These are phyloP conservation scores for Amia ocellicauda DNA, from an alignment of 2,113 vertebrate genomes.

Conservation along the genomic window DNA sequence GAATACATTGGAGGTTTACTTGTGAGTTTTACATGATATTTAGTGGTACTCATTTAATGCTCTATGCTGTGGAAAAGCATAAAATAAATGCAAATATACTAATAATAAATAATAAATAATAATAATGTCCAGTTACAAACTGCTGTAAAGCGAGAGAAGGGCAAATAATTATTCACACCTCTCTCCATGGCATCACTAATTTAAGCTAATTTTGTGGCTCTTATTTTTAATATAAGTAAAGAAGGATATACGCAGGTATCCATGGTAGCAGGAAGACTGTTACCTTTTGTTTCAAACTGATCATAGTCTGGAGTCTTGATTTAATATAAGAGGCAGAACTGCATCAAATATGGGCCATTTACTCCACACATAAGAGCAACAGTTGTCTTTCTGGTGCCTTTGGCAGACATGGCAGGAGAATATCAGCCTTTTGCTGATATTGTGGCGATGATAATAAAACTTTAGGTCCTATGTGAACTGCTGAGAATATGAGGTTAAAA, in stretches of 20 bases:
- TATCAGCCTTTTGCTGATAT: too few relatives aligned
- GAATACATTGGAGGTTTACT: too few relatives aligned
- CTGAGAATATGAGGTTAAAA: too few relatives aligned
- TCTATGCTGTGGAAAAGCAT: too few relatives aligned
- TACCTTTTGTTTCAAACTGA: constrained; percentile 6
- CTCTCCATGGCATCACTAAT: constrained; percentile 58
- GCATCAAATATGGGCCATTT: background rate
- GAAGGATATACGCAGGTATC: constrained; percentile 40
- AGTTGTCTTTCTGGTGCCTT: background rate
- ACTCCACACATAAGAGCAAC: background rate
- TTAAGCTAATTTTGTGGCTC: constrained; percentile 48
- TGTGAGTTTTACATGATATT: too few relatives aligned
- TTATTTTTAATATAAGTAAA: constrained; percentile 50
- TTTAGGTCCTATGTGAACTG: too few relatives aligned
- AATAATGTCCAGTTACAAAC: constrained; percentile 5
- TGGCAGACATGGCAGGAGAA: background rate
- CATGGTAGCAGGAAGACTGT: constrained; percentile 23
- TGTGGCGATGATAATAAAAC: too few relatives aligned
- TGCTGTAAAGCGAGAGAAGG: background rate
- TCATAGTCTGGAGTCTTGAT: constrained; percentile 1
- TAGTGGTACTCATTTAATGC: too few relatives aligned
- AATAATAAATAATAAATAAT: too few relatives aligned
- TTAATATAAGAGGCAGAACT: background rate
- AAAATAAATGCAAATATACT: too few relatives aligned
- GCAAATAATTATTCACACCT: constrained; percentile 32